Evolutionary conservation across 92 coral and sea anemone species (phyloP).

Genomic region (Hydrozoanthus gracilis): DNA sequence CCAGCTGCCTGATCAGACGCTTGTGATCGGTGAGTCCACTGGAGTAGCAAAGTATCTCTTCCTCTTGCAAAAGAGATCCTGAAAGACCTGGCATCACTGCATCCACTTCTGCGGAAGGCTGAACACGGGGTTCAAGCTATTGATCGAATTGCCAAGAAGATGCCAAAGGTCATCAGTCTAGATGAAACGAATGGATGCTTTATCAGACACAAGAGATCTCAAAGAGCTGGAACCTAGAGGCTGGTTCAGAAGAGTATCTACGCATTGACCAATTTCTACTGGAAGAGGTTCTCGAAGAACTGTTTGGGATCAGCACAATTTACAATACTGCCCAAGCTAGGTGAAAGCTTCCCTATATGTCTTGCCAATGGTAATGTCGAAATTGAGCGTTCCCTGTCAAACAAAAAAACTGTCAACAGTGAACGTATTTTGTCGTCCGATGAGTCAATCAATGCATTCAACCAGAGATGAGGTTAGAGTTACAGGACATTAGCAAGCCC

Average conservation of each 20-base stretch:
- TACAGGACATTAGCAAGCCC: too few species aligned
- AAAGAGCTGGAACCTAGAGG: background rate
- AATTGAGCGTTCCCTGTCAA: too few species aligned
- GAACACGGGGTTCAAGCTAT: too few species aligned
- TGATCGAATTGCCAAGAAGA: background rate
- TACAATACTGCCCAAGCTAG: background rate
- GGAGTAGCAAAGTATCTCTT: background rate
- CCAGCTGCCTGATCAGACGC: too few species aligned
- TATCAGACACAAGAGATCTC: background rate
- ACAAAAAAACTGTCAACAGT: too few species aligned
- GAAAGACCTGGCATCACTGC: background rate
- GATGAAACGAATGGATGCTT: background rate
- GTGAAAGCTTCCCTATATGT: background rate
- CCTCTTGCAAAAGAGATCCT: background rate
- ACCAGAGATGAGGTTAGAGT: too few species aligned
- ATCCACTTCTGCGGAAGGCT: too few species aligned
- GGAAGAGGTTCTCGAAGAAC: background rate
- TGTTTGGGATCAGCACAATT: background rate
- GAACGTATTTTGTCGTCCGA: too few species aligned
- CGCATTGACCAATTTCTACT: background rate
- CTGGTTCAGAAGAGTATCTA: background rate
- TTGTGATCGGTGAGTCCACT: too few species aligned
- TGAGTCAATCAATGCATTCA: too few species aligned
- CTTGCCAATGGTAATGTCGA: too few species aligned
- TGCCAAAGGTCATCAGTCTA: too few species aligned